Evolutionary conservation across 2,888 invertebrate genomes (phyloP), one percentile per base, ranked within the genome.

Genomic region (Arenicola marina): DNA sequence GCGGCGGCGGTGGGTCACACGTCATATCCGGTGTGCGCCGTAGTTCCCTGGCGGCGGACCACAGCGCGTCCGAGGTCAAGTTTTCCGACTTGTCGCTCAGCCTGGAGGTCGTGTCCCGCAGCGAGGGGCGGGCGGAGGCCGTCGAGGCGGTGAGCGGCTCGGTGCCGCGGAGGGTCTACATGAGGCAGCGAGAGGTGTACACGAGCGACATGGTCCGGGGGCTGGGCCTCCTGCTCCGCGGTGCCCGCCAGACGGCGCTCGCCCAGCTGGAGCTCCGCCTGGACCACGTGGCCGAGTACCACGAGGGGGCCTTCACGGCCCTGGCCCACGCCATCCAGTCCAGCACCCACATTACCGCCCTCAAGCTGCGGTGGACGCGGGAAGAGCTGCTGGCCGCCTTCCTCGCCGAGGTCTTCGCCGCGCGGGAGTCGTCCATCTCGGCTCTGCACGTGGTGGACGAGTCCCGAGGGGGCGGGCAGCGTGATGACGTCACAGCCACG

Each of bases 321-420:
- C 62, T 80, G 1, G 80, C 78, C 1, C 57, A 58, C 32, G 69
- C 72, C 1, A 65, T 77, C 31, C 65, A 71, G 4, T 59, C 59
- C 29, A 75, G 70, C 59, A 43, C 63, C 0, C 61, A 66, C 18
- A 63, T 80, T 0, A 62, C 60, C 7, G 65, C 66, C 1, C 63
- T 80, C 45, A 75, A 72, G 56, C 62, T 78, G 4, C 64, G 69
- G 24, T 79, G 78, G 78, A 70, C 72, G 2, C 69, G 70, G 4
- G 56, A 75, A n/a, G 72, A 73, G 24, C 56, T 77, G 34, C 67
- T 77, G 69, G 70, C 77, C 1, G 68, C 67, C 56, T 76, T 76
- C 57, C 67, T 78, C 3, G 63, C 71, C 18, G 59, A 61, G 1
- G 69, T 74, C 28, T 71, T 76, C 63, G 54, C 59, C 31, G 60